Conservation (phyloP, 2,888 invertebrate genomes). For the Biston betularia region DNA sequence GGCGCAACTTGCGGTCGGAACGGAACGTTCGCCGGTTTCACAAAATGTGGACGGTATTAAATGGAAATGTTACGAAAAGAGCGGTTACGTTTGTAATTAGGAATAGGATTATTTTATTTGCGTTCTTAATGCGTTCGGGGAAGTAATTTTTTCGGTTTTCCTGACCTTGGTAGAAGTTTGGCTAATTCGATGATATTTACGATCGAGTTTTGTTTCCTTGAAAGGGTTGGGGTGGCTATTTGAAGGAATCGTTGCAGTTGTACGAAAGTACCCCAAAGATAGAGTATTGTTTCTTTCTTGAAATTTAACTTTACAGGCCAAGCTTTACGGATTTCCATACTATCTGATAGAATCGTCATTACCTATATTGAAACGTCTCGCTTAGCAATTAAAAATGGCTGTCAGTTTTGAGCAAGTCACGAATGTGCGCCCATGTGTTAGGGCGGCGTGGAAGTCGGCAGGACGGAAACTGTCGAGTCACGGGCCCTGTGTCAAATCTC, state of each 20-base stretch:
- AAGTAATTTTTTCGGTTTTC: constrained; percentile 14
- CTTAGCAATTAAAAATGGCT: constrained; percentile 79
- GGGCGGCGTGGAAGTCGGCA: constrained; percentile 54
- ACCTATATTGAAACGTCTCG: constrained; percentile 53
- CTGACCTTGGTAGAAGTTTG: constrained; percentile 21
- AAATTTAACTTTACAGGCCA: background rate
- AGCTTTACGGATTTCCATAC: background rate
- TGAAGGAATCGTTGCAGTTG: background rate
- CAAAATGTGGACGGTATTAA: constrained; percentile 49
- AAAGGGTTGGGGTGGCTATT: constrained; percentile 7
- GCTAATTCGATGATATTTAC: constrained; percentile 22
- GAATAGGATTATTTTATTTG: constrained; percentile 47
- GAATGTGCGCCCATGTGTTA: constrained; percentile 70
- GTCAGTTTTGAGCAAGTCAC: constrained; percentile 72
- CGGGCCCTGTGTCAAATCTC: constrained; percentile 81
- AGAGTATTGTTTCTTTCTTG: background rate
- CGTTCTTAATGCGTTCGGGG: constrained; percentile 24
- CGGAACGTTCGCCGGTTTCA: constrained; percentile 48
- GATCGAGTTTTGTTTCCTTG: constrained; percentile 15
- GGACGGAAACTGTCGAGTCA: constrained; percentile 68
- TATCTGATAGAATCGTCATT: constrained; percentile 62
- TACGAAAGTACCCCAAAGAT: background rate
- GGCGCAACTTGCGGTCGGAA: constrained; percentile 58
- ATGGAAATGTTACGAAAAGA: constrained; percentile 45
- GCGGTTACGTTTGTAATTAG: constrained; percentile 47